These are phyloP conservation scores for Oryctes rhinoceros DNA, from an alignment of 1,140 invertebrate species.

Conservation along the genomic window DNA sequence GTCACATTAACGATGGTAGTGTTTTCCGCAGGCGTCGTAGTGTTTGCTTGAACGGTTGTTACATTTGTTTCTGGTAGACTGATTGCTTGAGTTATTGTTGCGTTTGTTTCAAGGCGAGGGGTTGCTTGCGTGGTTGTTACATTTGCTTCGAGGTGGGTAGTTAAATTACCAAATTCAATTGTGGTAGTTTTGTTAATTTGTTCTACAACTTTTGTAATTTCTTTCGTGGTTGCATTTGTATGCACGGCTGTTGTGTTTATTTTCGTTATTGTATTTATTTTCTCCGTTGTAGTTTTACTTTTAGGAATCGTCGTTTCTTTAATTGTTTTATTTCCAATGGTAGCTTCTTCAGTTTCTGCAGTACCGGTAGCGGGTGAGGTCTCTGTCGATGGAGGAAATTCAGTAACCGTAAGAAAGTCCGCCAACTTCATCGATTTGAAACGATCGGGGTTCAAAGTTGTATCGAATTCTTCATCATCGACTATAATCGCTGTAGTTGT, in stretches of 20 bases:
- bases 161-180: too few species aligned
- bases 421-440: conserved; percentile 41
- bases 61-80: background rate
- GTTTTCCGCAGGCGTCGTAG: background rate
- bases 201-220: too few species aligned
- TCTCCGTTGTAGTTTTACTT: too few species aligned
- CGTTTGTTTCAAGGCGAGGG: background rate
- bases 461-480: conserved; percentile 43
- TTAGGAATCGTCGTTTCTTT: background rate
- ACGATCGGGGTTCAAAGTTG: conserved; percentile 12
- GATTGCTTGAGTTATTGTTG: background rate
- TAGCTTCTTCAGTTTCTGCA: background rate
- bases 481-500: background rate
- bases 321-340: background rate
- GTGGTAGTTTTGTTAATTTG: too few species aligned
- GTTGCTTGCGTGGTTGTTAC: background rate
- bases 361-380: background rate
- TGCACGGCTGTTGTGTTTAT: too few species aligned
- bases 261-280: too few species aligned
- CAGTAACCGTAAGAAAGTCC: conserved; percentile 40
- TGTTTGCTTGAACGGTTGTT: background rate
- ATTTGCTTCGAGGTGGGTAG: background rate
- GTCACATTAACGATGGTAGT: background rate
- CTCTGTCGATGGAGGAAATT: conserved; percentile 40
- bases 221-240: too few species aligned